phyloP scores from a whole-genome alignment of 2,113 vertebrate genomes.

The Calyptommatus sinebrachiatus region DNA sequence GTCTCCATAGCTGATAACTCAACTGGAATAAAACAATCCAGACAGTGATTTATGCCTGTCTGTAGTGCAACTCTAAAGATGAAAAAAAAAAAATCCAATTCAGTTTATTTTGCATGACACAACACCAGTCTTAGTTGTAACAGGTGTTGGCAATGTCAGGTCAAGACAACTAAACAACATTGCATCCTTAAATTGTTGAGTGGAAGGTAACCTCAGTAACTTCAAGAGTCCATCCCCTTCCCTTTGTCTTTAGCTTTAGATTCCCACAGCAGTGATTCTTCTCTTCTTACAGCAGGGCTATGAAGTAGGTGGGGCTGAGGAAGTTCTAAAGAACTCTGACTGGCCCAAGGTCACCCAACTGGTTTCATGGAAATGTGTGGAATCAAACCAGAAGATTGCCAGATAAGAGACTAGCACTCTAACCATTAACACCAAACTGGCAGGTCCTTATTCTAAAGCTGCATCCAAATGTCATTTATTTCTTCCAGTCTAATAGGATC shows the following conservation, averaged over 20 bases:
- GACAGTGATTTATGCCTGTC: too few relatives aligned
- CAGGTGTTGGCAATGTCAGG: slow-evolving; percentile 5
- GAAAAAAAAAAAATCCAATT: slow-evolving; percentile 8
- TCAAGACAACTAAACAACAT: background rate
- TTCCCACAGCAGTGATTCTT: background rate
- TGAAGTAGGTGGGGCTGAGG: too few relatives aligned
- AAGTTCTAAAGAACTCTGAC: too few relatives aligned
- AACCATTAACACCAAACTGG: too few relatives aligned
- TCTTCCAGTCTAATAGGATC: too few relatives aligned
- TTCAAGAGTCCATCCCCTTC: background rate
- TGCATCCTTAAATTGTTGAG: slow-evolving; percentile 20
- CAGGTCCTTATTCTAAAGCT: too few relatives aligned
- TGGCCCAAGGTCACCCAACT: too few relatives aligned
- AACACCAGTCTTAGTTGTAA: background rate
- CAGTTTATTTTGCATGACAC: background rate
- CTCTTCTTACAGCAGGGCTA: background rate
- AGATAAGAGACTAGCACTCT: too few relatives aligned
- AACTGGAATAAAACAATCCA: background rate
- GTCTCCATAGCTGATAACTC: background rate
- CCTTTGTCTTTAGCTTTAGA: background rate
- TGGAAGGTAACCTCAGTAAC: background rate
- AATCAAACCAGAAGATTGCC: too few relatives aligned
- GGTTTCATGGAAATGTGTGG: too few relatives aligned
- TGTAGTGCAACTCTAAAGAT: background rate
- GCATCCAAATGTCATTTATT: too few relatives aligned